Evolutionary conservation across 1,140 invertebrate genomes (phyloP).

Genomic region (Lordiphosa mommai): DNA sequence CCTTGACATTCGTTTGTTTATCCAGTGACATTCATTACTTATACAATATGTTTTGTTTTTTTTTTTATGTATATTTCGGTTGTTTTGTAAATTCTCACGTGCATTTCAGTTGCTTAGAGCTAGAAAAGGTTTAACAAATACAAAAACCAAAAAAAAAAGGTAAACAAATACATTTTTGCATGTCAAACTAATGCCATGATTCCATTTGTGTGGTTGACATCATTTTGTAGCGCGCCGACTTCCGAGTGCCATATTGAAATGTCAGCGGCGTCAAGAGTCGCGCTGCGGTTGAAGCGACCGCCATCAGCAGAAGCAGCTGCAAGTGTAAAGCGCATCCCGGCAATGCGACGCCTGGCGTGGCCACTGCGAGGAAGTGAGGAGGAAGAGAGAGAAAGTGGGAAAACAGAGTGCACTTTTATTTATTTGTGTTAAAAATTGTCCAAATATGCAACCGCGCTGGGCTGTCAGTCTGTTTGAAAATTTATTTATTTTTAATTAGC

Average conservation of each 20-base stretch:
- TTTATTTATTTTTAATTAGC: slow-evolving; percentile 74
- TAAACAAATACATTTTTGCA: slow-evolving; percentile 9
- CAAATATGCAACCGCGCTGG: slow-evolving; percentile 42
- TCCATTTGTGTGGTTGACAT: slow-evolving; percentile 12
- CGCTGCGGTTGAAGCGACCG: slow-evolving; percentile 50
- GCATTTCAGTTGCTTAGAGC: slow-evolving; percentile 78
- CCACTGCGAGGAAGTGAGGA: slow-evolving; percentile 18
- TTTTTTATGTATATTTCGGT: slow-evolving; percentile 8
- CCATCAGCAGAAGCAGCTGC: slow-evolving; percentile 37
- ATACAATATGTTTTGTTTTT: slow-evolving; percentile 17
- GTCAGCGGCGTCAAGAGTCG: slow-evolving; percentile 56
- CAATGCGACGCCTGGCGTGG: slow-evolving; percentile 17
- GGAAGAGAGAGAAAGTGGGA: background rate
- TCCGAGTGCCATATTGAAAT: slow-evolving; percentile 68
- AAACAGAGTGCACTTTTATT: slow-evolving; percentile 36
- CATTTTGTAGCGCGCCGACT: slow-evolving; percentile 67
- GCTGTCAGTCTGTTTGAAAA: slow-evolving; percentile 34
- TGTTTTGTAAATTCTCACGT: slow-evolving; percentile 73
- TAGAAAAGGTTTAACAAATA: slow-evolving; percentile 51
- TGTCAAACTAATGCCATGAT: background rate
- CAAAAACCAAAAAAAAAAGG: slow-evolving; percentile 13
- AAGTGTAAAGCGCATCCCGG: slow-evolving; percentile 17
- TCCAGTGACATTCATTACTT: slow-evolving; percentile 32
- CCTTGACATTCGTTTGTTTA: slow-evolving; percentile 9
- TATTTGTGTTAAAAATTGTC: slow-evolving; percentile 65